Evolutionary conservation across 2,797 vertebrate genomes (phyloP).

Genomic region (Melopsittacus undulatus): DNA sequence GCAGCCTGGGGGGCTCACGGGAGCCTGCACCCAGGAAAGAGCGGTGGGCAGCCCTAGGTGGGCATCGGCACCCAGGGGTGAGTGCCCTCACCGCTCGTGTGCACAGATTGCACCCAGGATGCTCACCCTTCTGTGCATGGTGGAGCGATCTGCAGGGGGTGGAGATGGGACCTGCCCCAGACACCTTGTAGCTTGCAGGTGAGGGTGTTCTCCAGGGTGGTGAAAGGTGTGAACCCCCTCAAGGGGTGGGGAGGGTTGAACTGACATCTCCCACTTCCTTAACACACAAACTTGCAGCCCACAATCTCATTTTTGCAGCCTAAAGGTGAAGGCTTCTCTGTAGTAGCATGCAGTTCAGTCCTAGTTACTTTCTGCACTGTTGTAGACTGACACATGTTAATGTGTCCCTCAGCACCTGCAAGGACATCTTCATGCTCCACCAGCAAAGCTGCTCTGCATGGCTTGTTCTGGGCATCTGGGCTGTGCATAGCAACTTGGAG

Average conservation of each 20-base stretch:
- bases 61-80: accelerated
- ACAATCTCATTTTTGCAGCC: not conserved
- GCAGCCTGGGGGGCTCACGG: accelerated
- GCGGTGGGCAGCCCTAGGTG: accelerated
- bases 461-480: not conserved
- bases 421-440: not conserved
- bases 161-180: not conserved
- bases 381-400: accelerated
- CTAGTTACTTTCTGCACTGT: not conserved
- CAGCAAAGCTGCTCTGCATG: not conserved
- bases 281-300: not conserved
- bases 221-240: not conserved
- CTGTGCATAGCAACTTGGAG: not conserved
- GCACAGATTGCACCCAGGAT: accelerated
- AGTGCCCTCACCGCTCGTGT: not conserved
- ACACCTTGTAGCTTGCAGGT: not conserved
- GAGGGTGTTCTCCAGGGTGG: not conserved
- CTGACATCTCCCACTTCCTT: not conserved
- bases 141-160: not conserved
- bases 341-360: accelerated
- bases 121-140: accelerated
- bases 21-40: not conserved
- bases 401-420: not conserved
- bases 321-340: not conserved
- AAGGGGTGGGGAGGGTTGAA: not conserved